Evolutionary conservation across 2,113 vertebrate genomes (phyloP), one percentile per base, ranked within the genome.

Genomic region (Colistium nudipinnis): DNA sequence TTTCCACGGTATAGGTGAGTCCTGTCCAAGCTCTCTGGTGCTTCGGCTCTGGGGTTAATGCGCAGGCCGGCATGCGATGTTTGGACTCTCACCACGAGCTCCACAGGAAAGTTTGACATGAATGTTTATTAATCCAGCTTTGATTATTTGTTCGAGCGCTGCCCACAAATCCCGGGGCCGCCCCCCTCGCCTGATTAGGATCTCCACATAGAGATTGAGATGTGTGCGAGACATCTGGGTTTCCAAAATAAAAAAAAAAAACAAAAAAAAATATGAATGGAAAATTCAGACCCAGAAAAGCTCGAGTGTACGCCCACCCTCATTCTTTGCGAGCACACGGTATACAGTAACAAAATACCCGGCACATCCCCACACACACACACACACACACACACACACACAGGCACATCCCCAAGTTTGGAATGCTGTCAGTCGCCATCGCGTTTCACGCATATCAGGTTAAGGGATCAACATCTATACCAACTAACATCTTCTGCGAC

Each of bases 401-500:
- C 63, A 86, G n/a, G n/a, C n/a, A n/a, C n/a, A n/a, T n/a, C 22
- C 64, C 45, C 6, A 39, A 67, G 57, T 53, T 45, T 63, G 81
- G 81, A 80, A 83, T 84, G 76, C 79, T 59, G 74, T 47, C 54
- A 31, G 52, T 43, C 62, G 24, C 78, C 67, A 68, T 76, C 65
- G 44, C 59, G 69, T 86, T 81, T 76, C 77, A 52, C 63, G 52
- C 70, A 55, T 67, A 80, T 81, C 81, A 75, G 77, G 74, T 82
- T 63, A 28, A n/a, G 62, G 60, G 22, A 64, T 75, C 63, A 82
- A 52, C 78, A 74, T 87, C 77, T 64, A 74, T 41, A 81, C 71
- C 80, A 81, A 76, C 84, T 68, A 56, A 85, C 80, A 85, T 82
- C 78, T 54, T 38, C 73, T 62, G 56, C 55, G 16, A 78, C 78